Percentiles rank a stretch among this genome's conserved stretches.
phyloP scores from a whole-genome alignment of 2,113 vertebrate genomes.

The Danio rerio region DNA sequence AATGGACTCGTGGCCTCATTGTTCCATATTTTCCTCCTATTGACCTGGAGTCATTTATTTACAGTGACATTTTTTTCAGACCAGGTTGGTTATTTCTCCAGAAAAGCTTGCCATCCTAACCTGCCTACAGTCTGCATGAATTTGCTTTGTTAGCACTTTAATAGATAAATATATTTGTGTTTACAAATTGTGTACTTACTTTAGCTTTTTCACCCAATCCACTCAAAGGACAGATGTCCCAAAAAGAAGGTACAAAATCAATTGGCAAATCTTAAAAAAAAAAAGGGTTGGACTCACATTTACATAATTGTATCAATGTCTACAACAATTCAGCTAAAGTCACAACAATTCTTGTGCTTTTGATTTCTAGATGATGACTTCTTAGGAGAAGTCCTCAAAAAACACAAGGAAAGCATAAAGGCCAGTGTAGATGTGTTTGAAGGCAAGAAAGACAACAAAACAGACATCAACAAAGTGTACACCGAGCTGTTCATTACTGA shows the following conservation, averaged over 20 bases:
- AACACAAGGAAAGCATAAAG: constrained; percentile 30
- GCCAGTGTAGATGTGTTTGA: constrained; percentile 37
- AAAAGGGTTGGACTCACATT: neutral
- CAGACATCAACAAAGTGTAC: constrained; percentile 36
- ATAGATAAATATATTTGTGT: neutral
- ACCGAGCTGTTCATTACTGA: constrained; percentile 54
- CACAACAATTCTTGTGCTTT: neutral
- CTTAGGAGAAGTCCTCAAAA: neutral
- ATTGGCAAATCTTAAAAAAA: neutral
- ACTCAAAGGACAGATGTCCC: neutral
- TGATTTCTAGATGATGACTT: neutral
- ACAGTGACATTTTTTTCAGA: neutral
- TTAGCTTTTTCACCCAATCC: neutral
- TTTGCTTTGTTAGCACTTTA: neutral
- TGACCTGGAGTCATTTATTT: neutral
- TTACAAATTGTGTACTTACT: neutral
- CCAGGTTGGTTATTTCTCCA: neutral
- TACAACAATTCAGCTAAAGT: neutral
- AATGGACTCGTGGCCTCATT: too few relatives aligned
- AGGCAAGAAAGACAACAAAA: constrained; percentile 46
- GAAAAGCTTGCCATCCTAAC: neutral
- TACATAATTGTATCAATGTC: neutral
- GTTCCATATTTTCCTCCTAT: neutral
- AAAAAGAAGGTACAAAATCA: neutral
- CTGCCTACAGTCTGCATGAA: too few relatives aligned